A percentile compares a stretch with the other conserved stretches of the same genome.
phyloP scores from a whole-genome alignment of 2,113 vertebrate species.

The Platysternon megacephalum region DNA sequence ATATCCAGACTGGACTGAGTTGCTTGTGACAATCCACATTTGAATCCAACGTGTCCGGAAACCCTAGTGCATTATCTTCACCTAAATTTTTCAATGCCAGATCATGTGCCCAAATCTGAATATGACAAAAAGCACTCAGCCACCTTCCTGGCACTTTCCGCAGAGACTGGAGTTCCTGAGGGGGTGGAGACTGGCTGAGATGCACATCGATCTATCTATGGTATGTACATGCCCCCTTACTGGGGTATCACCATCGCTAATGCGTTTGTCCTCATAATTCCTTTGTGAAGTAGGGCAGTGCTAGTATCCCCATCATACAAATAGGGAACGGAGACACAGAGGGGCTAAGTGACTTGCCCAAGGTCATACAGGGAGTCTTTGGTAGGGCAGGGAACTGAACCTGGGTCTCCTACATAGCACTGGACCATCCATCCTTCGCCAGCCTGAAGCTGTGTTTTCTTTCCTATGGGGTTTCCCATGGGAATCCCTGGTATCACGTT shows the following conservation, averaged over 20 bases:
- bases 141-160: background rate
- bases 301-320: background rate
- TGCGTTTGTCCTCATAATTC: background rate
- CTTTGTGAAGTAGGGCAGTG: background rate
- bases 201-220: background rate
- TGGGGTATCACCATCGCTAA: background rate
- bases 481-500: background rate
- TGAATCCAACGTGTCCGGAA: background rate
- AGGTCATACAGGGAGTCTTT: rapidly evolving
- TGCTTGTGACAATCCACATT: background rate
- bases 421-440: background rate
- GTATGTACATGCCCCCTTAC: background rate
- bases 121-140: background rate
- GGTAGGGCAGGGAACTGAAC: rapidly evolving
- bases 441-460: background rate
- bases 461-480: background rate
- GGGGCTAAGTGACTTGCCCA: background rate
- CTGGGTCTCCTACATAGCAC: background rate
- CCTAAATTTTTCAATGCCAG: background rate
- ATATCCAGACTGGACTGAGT: background rate
- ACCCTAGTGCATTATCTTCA: background rate
- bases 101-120: background rate
- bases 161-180: background rate
- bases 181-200: background rate
- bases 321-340: background rate